Evolutionary conservation across 2,888 invertebrate species (phyloP).

Genomic region (Agelastica alni): DNA sequence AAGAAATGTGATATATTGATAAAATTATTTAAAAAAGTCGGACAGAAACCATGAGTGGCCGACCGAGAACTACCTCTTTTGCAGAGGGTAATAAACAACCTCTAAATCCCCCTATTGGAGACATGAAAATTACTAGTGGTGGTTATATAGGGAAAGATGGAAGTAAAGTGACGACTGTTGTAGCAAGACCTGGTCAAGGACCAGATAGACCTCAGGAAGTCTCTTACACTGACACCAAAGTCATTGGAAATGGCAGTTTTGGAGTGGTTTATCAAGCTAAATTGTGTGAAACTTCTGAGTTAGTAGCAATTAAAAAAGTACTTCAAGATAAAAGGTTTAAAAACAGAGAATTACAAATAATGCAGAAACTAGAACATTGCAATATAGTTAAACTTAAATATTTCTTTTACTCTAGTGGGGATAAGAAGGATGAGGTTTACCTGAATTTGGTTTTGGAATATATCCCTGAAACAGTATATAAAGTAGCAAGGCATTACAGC

Average conservation of each 20-base stretch:
- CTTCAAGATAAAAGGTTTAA: slow-evolving; percentile 99
- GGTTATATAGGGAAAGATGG: slow-evolving; percentile 87
- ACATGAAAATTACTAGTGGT: slow-evolving; percentile 88
- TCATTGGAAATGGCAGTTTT: slow-evolving; percentile 99
- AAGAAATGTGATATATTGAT: slow-evolving; percentile 74
- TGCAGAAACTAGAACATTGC: slow-evolving; percentile 99
- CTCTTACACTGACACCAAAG: slow-evolving; percentile 98
- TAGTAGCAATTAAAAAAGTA: slow-evolving; percentile 99
- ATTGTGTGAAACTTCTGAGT: slow-evolving; percentile 92
- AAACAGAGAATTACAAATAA: slow-evolving; percentile 99
- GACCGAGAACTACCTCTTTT: slow-evolving; percentile 96
- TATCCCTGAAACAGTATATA: slow-evolving; percentile 99
- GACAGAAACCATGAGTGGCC: slow-evolving; percentile 76
- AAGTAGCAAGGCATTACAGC: slow-evolving; percentile 99
- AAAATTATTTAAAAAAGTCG: slow-evolving; percentile 50
- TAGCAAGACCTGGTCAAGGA: slow-evolving; percentile 97
- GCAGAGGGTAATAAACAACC: slow-evolving; percentile 94
- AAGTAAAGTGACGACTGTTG: slow-evolving; percentile 96
- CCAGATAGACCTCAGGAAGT: slow-evolving; percentile 97
- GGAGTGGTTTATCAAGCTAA: slow-evolving; percentile 99
- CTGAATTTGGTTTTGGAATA: slow-evolving; percentile 99
- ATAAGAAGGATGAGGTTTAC: slow-evolving; percentile 99
- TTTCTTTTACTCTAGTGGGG: slow-evolving; percentile 99
- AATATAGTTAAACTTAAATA: slow-evolving; percentile 99
- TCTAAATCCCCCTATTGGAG: slow-evolving; percentile 82